Evolutionary conservation across 2,797 vertebrate species (phyloP).

Genomic region (Poeciliopsis infans): DNA sequence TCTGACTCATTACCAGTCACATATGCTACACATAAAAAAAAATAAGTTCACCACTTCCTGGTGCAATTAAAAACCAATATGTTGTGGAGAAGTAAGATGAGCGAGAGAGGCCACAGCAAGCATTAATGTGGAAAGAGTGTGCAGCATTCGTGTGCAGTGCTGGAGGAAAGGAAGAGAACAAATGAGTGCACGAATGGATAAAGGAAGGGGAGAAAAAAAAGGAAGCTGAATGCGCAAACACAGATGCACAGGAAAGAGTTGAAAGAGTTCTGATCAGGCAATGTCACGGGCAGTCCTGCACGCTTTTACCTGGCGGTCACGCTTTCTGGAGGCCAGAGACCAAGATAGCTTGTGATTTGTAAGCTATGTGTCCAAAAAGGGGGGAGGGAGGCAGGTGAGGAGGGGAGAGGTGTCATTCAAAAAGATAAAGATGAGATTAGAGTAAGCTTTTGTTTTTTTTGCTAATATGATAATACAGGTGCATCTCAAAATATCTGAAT

Average conservation of each 20-base stretch:
- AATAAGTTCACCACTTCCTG: conserved; percentile 23
- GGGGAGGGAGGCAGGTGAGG: conserved; percentile 73
- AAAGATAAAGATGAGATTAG: conserved; percentile 82
- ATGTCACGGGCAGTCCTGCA: conserved; percentile 78
- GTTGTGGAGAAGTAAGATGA: conserved; percentile 52
- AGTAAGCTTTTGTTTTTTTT: conserved; percentile 62
- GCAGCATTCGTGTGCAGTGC: conserved; percentile 62
- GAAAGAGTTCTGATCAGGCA: conserved; percentile 80
- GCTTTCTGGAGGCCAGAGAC: conserved; percentile 88
- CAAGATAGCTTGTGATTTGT: conserved; percentile 90
- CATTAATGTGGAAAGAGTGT: conserved; percentile 51
- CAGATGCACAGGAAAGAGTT: conserved; percentile 71
- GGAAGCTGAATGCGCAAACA: conserved; percentile 71
- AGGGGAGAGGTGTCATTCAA: conserved; percentile 79
- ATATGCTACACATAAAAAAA: conserved; percentile 10
- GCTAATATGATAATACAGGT: conserved; percentile 4
- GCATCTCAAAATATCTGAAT: neutral
- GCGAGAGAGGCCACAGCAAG: conserved; percentile 71
- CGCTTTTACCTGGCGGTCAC: conserved; percentile 87
- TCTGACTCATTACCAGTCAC: conserved; percentile 38
- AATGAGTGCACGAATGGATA: conserved; percentile 39
- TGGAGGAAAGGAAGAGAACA: conserved; percentile 52
- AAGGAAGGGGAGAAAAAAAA: conserved; percentile 16
- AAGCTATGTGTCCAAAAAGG: conserved; percentile 84
- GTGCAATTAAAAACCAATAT: conserved; percentile 38